Base-by-base conservation (phyloP, 2,888 invertebrate species). In the Troides helena region DNA sequence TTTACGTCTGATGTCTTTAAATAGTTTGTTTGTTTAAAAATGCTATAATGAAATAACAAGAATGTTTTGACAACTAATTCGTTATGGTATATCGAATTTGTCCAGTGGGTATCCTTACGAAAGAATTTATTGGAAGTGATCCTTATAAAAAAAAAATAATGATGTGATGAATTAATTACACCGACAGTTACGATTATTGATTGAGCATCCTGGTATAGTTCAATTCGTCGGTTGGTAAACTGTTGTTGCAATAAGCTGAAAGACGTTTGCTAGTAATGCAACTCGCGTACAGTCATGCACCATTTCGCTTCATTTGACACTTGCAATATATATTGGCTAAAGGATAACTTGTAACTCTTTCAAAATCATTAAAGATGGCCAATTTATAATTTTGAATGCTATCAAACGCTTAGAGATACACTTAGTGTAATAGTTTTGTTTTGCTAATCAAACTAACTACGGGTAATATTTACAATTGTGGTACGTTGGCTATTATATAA, bases 271-370 rank as follows among this genome's bases (percentile, higher is more conserved):
- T 63, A 57, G 43, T 36, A 67, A 46, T 70, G 64, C 70, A 60
- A 56, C 62, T 39, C 30, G 59, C 43, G 30, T n/a, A 56, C 36
- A 23, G 67, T 70, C 64, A 70, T 64, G 70, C 70, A 64, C 67
- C 64, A 70, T 21, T 70, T 67, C 43, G 61, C 67, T 67, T 70
- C 63, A 70, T 62, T 60, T 64, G 67, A 61, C 60, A 67, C 67
- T 67, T 61, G 46, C 17, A 23, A 46, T 36, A 46, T 25, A 63
- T 46, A 68, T 63, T 64, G 59, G 46, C 18, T 43, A 67, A 64
- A 36, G 64, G 67, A 17, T 63, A 21, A 17, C 61, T 66, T 69
- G 56, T 66, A 43, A 58, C 66, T 25, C n/a, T 70, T 70, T 50
- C 59, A 39, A 70, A 62, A 68, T 63, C 25, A 5, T 53, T 5